Evolutionary conservation across 2,888 invertebrate species (phyloP).

Genomic region (Ischnura elegans): DNA sequence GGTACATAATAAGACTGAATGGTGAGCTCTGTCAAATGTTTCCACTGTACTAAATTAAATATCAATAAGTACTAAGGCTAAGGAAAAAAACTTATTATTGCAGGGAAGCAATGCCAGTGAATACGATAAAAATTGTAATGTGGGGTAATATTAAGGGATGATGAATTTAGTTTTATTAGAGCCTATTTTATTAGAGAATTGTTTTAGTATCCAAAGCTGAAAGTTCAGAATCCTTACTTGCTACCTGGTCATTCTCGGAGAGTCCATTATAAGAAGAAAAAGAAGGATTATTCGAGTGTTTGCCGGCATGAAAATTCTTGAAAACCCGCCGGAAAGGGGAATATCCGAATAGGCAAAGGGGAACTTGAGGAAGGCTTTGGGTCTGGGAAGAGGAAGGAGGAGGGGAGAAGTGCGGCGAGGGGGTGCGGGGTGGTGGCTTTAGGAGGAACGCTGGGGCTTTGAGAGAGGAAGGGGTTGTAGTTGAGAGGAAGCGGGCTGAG

Average conservation of each 20-base stretch:
- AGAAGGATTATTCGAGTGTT: background rate
- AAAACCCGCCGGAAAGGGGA: background rate
- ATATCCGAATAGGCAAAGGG: background rate
- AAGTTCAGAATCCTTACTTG: background rate
- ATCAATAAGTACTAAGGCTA: no score
- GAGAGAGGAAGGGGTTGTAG: background rate
- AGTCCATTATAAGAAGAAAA: background rate
- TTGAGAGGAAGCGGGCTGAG: background rate
- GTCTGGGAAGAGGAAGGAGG: background rate
- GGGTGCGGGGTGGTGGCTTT: background rate
- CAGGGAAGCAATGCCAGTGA: no score
- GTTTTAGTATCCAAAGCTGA: background rate
- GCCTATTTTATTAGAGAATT: no score
- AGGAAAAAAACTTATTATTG: no score
- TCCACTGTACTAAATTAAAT: no score
- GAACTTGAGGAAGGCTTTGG: background rate
- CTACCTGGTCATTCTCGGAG: background rate
- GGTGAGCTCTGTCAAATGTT: no score
- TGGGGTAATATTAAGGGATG: no score
- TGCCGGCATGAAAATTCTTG: background rate
- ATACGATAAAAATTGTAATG: no score
- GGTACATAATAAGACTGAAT: no score
- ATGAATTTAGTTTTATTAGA: background rate
- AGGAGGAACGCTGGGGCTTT: slow-evolving; percentile 55
- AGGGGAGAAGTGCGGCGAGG: background rate